These are phyloP conservation scores for Sebastes itinus DNA, from an alignment of 2,797 vertebrate genomes.

Conservation along the genomic window DNA sequence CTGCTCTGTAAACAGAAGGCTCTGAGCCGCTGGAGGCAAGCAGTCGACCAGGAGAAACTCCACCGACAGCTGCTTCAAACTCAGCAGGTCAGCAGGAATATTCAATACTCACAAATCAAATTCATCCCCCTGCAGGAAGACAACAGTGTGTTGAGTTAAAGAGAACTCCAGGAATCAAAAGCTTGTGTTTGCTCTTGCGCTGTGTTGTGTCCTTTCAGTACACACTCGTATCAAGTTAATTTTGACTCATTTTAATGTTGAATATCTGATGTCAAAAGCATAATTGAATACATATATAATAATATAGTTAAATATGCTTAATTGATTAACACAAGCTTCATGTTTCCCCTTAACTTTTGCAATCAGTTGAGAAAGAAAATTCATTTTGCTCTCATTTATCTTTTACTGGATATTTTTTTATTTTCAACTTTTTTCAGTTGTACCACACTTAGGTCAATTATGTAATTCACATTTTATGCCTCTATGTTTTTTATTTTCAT, in stretches of 20 bases:
- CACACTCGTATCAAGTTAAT: not conserved
- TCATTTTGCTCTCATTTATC: not conserved
- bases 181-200: not conserved
- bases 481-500: not conserved
- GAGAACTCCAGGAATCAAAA: not conserved
- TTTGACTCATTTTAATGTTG: not conserved
- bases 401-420: not conserved
- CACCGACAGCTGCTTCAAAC: conserved; percentile 69
- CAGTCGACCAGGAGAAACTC: conserved; percentile 64
- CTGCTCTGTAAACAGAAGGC: conserved; percentile 76
- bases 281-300: not conserved
- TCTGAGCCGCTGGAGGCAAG: conserved; percentile 77
- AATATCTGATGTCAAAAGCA: not conserved
- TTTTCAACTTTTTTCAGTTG: not conserved
- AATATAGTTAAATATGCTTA: not conserved
- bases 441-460: accelerated
- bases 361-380: not conserved
- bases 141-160: not conserved
- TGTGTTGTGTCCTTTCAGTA: not conserved
- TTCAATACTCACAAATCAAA: not conserved
- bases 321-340: not conserved
- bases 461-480: not conserved
- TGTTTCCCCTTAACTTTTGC: not conserved
- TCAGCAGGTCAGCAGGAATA: conserved; percentile 73
- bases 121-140: not conserved